Conservation (phyloP, 1,140 invertebrate species). For the Diachasmimorpha longicaudata region DNA sequence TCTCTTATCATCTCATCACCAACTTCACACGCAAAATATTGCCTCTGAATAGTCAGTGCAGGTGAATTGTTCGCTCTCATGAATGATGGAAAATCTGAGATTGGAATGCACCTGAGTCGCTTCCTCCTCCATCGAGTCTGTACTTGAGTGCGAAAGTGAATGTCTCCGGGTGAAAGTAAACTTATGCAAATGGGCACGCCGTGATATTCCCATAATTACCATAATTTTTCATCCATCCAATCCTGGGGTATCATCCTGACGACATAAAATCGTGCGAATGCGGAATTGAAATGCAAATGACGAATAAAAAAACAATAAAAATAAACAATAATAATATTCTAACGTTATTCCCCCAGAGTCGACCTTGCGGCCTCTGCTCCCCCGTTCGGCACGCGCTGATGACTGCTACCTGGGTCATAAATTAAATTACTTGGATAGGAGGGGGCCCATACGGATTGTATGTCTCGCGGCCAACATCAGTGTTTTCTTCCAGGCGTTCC, state of each 20-base stretch:
- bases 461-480: slow-evolving; percentile 17
- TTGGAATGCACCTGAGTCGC: neutral
- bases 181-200: slow-evolving; percentile 19
- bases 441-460: neutral
- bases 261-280: neutral
- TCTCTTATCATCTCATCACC: too few species aligned
- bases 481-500: neutral
- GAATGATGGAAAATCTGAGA: slow-evolving; percentile 14
- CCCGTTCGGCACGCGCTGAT: slow-evolving; percentile 37
- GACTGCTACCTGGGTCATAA: slow-evolving; percentile 37
- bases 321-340: neutral
- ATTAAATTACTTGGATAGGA: slow-evolving; percentile 36
- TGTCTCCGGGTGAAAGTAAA: slow-evolving; percentile 26
- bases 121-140: neutral
- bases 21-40: too few species aligned
- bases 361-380: slow-evolving; percentile 17
- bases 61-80: neutral
- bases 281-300: neutral
- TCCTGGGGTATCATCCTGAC: neutral
- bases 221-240: neutral
- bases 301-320: slow-evolving; percentile 1
- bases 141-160: slow-evolving; percentile 2
- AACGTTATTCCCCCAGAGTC: neutral
- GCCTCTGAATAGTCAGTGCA: too few species aligned
- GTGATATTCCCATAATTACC: neutral